phyloP scores from a whole-genome alignment of 1,140 invertebrate genomes.

The Hypsibius dujardini region DNA sequence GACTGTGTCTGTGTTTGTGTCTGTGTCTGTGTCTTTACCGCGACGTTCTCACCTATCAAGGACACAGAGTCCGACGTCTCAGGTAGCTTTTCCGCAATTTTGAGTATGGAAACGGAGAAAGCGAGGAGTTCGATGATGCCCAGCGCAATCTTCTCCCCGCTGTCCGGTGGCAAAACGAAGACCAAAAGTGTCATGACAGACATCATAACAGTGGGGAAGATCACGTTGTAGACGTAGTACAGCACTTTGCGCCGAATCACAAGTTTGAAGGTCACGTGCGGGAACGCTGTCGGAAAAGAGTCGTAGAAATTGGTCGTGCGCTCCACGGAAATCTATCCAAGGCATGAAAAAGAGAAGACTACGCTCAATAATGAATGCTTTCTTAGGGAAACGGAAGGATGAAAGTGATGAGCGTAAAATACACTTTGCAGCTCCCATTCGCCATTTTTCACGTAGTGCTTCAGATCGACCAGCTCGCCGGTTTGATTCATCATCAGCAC shows the following conservation, averaged over 20 bases:
- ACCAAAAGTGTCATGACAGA: constrained; percentile 40
- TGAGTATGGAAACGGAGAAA: constrained; percentile 43
- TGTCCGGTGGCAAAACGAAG: constrained; percentile 42
- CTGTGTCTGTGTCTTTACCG: no score
- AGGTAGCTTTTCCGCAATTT: constrained; percentile 42
- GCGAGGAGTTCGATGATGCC: constrained; percentile 42
- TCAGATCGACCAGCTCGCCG: constrained; percentile 36
- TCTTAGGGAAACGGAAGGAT: no score
- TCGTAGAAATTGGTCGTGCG: constrained; percentile 38
- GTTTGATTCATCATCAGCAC: constrained; percentile 40
- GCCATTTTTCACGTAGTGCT: constrained; percentile 43
- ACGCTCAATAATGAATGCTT: no score
- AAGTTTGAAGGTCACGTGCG: constrained; percentile 90
- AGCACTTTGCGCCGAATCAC: constrained; percentile 51
- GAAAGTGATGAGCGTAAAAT: no score
- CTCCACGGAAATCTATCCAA: constrained; percentile 31
- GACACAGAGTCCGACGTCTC: constrained; percentile 44
- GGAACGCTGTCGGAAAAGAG: constrained; percentile 40
- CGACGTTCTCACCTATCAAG: constrained; percentile 34
- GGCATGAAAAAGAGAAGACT: no score
- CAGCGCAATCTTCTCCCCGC: constrained; percentile 42
- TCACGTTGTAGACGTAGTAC: constrained; percentile 41
- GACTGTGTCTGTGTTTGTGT: no score
- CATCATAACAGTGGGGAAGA: constrained; percentile 43
- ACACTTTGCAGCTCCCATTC: constrained; percentile 40